A percentile compares a stretch with the other conserved stretches of the same genome.
phyloP scores from a whole-genome alignment of 2,113 vertebrate species.

The Upupa epops region DNA sequence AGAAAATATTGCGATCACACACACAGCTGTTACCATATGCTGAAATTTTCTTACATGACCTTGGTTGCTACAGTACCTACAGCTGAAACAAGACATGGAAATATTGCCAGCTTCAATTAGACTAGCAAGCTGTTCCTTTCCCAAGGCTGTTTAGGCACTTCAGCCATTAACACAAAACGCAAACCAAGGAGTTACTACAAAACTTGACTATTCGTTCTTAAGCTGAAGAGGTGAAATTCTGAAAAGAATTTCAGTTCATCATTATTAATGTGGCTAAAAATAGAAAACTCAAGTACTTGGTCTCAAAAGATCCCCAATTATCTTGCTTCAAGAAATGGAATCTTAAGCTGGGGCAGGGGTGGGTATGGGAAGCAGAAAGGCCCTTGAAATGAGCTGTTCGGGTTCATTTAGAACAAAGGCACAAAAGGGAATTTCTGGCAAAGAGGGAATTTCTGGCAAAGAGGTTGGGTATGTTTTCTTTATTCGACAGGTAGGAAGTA shows the following conservation, averaged over 20 bases:
- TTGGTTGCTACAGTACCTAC: conserved; percentile 71
- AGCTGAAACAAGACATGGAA: conserved; percentile 66
- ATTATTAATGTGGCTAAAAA: conserved; percentile 63
- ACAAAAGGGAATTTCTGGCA: conserved; percentile 48
- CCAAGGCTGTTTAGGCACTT: conserved; percentile 67
- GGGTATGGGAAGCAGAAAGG: conserved; percentile 51
- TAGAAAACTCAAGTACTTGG: conserved; percentile 45
- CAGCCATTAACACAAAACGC: conserved; percentile 66
- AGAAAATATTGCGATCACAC: conserved; percentile 40
- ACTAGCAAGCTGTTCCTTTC: conserved; percentile 69
- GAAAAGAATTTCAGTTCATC: conserved; percentile 72
- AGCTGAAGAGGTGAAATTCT: conserved; percentile 71
- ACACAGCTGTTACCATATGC: conserved; percentile 37
- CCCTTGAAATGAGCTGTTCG: conserved; percentile 55
- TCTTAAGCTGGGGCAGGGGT: conserved; percentile 30
- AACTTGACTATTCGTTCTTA: conserved; percentile 72
- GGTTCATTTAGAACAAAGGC: conserved; percentile 51
- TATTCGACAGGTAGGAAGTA: conserved; percentile 71
- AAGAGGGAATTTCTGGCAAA: conserved; percentile 36
- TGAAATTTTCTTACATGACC: conserved; percentile 68
- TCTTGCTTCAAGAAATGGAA: conserved; percentile 72
- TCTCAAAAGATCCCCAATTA: conserved; percentile 74
- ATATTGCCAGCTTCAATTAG: conserved; percentile 76
- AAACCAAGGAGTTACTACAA: conserved; percentile 62
- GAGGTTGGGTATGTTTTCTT: conserved; percentile 23